Conservation (phyloP, 2,888 invertebrate genomes). For the Spodoptera picta region DNA sequence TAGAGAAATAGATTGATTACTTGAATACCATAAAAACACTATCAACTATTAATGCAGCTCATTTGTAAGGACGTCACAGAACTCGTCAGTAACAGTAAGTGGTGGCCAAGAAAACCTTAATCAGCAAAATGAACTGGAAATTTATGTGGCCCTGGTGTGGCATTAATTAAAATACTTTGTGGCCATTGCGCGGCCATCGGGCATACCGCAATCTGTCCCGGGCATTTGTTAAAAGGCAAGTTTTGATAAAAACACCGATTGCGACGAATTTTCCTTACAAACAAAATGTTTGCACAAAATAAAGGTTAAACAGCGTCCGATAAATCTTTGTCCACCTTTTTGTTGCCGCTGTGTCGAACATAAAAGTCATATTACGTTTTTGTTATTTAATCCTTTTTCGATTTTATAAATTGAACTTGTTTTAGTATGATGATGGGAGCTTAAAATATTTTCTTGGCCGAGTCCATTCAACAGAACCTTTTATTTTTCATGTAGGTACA, state of each 20-base stretch:
- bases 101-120: conserved; percentile 66
- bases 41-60: conserved; percentile 20
- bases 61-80: conserved; percentile 25
- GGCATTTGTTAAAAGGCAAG: conserved; percentile 63
- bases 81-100: conserved; percentile 60
- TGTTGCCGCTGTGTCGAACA: conserved; percentile 46
- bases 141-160: conserved; percentile 74
- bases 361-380: conserved; percentile 60
- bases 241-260: conserved; percentile 68
- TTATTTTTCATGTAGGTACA: conserved; percentile 9
- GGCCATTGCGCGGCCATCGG: conserved; percentile 64
- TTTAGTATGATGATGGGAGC: conserved; percentile 19
- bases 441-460: conserved; percentile 14
- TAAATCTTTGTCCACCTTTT: conserved; percentile 57
- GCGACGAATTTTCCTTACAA: conserved; percentile 53
- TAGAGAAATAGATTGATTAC: too few species aligned
- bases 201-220: conserved; percentile 73
- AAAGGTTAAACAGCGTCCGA: conserved; percentile 50
- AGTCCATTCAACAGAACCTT: conserved; percentile 6
- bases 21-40: neutral
- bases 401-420: conserved; percentile 41
- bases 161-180: conserved; percentile 83
- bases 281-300: conserved; percentile 57
- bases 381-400: conserved; percentile 54
- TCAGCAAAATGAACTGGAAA: conserved; percentile 75